Evolutionary conservation across 2,888 invertebrate genomes (phyloP).

Genomic region (Lasioglossum calceatum): DNA sequence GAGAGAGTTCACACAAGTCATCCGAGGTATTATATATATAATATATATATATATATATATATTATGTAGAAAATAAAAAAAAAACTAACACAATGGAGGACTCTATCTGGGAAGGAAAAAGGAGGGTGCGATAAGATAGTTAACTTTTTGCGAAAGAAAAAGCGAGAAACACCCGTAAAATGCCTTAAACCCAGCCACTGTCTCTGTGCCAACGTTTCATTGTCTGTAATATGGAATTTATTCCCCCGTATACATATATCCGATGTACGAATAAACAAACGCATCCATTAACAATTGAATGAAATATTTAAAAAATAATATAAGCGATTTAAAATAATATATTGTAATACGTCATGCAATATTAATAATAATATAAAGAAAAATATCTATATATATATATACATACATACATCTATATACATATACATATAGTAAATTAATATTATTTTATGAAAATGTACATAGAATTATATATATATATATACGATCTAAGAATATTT

Average conservation of each 20-base stretch:
- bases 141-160: background rate
- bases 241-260: constrained; percentile 67
- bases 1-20: constrained; percentile 63
- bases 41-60: no score
- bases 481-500: constrained; percentile 77
- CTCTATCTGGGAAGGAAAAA: constrained; percentile 37
- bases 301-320: constrained; percentile 76
- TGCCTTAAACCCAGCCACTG: constrained; percentile 83
- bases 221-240: constrained; percentile 72
- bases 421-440: constrained; percentile 75
- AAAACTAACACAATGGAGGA: constrained; percentile 38
- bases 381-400: no score
- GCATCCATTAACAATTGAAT: constrained; percentile 75
- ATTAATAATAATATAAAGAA: constrained; percentile 63
- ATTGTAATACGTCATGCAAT: constrained; percentile 74
- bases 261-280: constrained; percentile 73
- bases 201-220: constrained; percentile 82
- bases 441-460: constrained; percentile 82
- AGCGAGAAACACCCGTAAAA: constrained; percentile 76
- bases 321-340: constrained; percentile 76
- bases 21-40: constrained; percentile 63
- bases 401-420: constrained; percentile 18
- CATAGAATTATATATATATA: constrained; percentile 72
- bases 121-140: constrained; percentile 72
- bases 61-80: constrained; percentile 3